These are phyloP conservation scores for Eilema griseolum DNA, from an alignment of 2,888 invertebrate genomes.

Conservation along the genomic window DNA sequence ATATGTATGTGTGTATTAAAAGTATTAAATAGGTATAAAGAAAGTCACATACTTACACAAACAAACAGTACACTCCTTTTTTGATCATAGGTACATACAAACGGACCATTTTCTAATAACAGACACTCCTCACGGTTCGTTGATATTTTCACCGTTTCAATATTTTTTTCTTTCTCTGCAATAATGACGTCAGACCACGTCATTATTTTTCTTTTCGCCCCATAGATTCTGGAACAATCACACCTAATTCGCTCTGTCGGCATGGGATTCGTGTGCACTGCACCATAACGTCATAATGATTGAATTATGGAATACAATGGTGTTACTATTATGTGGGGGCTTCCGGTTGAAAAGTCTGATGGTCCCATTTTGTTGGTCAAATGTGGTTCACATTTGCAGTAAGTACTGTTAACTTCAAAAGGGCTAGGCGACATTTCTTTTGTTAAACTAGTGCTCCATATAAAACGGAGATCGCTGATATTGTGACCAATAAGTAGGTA, in stretches of 20 bases:
- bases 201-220: constrained; percentile 11
- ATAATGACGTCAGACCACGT: neutral
- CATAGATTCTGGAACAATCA: constrained; percentile 14
- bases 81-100: neutral
- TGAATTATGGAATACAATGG: constrained; percentile 36
- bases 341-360: constrained; percentile 37
- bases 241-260: constrained; percentile 13
- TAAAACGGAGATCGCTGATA: neutral
- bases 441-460: neutral
- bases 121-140: neutral
- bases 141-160: neutral
- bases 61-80: neutral
- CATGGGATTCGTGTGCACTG: constrained; percentile 25
- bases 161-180: constrained; percentile 1
- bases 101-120: neutral
- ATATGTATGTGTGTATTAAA: no score
- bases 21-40: no score
- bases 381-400: constrained; percentile 21
- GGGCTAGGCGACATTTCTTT: constrained; percentile 2
- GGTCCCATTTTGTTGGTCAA: constrained; percentile 36
- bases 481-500: no score
- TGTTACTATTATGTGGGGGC: constrained; percentile 26
- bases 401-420: constrained; percentile 12
- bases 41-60: no score
- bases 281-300: constrained; percentile 34